These are phyloP conservation scores for Triops longicaudatus DNA, from an alignment of 1,140 invertebrate genomes.

Conservation along the genomic window DNA sequence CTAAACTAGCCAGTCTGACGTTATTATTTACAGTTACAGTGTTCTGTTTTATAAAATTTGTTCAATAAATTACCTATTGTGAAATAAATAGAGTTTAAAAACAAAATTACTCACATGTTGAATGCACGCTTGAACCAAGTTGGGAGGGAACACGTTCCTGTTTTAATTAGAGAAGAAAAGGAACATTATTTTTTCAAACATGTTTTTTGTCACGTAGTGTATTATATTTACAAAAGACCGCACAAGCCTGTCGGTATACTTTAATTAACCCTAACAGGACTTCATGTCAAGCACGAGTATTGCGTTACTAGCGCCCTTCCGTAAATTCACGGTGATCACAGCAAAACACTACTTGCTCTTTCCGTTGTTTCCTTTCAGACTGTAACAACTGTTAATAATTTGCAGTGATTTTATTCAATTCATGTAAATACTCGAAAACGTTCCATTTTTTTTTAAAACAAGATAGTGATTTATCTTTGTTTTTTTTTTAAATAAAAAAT, in stretches of 20 bases:
- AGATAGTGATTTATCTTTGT: too few relatives aligned
- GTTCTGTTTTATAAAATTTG: background rate
- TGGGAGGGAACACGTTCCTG: constrained; percentile 89
- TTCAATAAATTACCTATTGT: background rate
- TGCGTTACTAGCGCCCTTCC: too few relatives aligned
- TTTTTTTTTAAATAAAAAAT: too few relatives aligned
- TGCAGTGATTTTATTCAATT: background rate
- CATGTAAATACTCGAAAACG: too few relatives aligned
- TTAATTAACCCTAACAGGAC: too few relatives aligned
- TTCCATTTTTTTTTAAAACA: too few relatives aligned
- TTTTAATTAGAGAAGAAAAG: background rate
- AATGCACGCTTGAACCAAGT: constrained; percentile 74
- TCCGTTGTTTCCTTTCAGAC: too few relatives aligned
- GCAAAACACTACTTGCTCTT: too few relatives aligned
- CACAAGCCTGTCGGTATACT: background rate
- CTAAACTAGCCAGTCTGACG: background rate
- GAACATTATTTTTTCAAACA: background rate
- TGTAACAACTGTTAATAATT: too few relatives aligned
- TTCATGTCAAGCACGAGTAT: too few relatives aligned
- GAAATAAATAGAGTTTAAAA: background rate
- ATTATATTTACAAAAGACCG: background rate
- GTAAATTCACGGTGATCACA: too few relatives aligned
- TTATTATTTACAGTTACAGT: background rate
- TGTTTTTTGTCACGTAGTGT: background rate
- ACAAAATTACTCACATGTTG: constrained; percentile 49